Base-by-base conservation (phyloP, 2,888 invertebrate genomes). In the Philereme transversata region DNA sequence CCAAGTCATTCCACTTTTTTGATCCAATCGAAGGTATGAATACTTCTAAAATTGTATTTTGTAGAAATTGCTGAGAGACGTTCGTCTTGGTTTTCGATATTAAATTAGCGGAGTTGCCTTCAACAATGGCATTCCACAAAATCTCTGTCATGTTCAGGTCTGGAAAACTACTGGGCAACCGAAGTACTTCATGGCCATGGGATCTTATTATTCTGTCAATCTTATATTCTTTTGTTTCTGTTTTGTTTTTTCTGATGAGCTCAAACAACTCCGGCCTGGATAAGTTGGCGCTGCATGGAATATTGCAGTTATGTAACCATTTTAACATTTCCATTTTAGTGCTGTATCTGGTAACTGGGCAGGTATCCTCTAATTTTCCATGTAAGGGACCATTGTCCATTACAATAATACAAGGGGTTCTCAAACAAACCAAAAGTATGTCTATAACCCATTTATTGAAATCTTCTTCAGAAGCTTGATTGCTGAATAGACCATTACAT, bases 371-470 rank as follows among this genome's bases (percentile, higher is more conserved):
- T 2, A 56, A 6, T 49, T 59, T 62, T 33, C 75, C 75, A 67
- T 79, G 79, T 8, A 82, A 57, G 10, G 72, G 70, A 62, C 74
- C 76, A 40, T 75, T 75, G 55, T 82, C 76, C 64, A 87, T 74
- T 22, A 87, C 66, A 53, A 87, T 69, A n/a, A 79, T 62, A 64
- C 81, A 79, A 8, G 70, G 68, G 6, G 67, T 65, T 55, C 65
- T 60, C 11, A 87, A 62, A 5, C 44, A 38, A 33, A 70, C 64
- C 7, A 84, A 41, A 10, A 86, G 65, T 35, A 82, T 70, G 57
- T 81, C 76, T 57, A 66, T 65, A n/a, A 87, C 49, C 87, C 86
- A 87, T 60, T 81, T 85, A n/a, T 61, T 71, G 43, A 81, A 83
- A 49, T 74, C 68, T 34, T 74, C 67, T 67, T 67, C 67, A 11